These are phyloP conservation scores for Romanomermis culicivorax DNA, from an alignment of 2,888 invertebrate species.

Conservation along the genomic window DNA sequence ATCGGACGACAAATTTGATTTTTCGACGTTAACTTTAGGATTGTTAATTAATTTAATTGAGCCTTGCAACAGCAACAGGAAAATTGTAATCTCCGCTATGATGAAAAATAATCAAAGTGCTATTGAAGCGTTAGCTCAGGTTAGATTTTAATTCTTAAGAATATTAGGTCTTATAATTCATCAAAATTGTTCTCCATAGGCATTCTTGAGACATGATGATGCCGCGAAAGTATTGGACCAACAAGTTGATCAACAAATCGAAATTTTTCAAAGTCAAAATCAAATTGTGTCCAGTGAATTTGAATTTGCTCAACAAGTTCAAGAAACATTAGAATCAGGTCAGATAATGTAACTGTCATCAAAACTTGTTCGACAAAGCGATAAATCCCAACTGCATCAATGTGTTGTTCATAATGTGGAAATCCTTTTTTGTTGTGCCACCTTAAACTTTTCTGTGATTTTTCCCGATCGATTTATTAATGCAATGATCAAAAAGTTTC, in stretches of 20 bases:
- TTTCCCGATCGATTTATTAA: too few species aligned
- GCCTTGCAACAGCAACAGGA: conserved; percentile 59
- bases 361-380: too few species aligned
- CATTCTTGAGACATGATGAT: conserved; percentile 22
- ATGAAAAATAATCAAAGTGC: background rate
- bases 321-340: conserved; percentile 4
- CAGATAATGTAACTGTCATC: background rate
- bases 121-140: conserved; percentile 17
- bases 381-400: too few species aligned
- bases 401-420: too few species aligned
- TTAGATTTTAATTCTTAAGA: too few species aligned
- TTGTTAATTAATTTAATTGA: conserved; percentile 82
- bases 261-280: background rate
- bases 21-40: conserved; percentile 67
- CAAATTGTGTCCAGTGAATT: background rate
- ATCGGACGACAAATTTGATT: conserved; percentile 72
- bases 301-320: conserved; percentile 2
- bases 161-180: too few species aligned
- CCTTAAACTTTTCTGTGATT: too few species aligned
- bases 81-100: conserved; percentile 18
- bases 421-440: too few species aligned
- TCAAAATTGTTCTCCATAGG: conserved; percentile 12
- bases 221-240: conserved; percentile 21
- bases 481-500: too few species aligned
- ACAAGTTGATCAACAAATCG: conserved; percentile 20